A percentile compares a stretch with the other conserved stretches of the same genome.
phyloP scores from a whole-genome alignment of 2,888 invertebrate species.

The Drosophila nr. medialis region DNA sequence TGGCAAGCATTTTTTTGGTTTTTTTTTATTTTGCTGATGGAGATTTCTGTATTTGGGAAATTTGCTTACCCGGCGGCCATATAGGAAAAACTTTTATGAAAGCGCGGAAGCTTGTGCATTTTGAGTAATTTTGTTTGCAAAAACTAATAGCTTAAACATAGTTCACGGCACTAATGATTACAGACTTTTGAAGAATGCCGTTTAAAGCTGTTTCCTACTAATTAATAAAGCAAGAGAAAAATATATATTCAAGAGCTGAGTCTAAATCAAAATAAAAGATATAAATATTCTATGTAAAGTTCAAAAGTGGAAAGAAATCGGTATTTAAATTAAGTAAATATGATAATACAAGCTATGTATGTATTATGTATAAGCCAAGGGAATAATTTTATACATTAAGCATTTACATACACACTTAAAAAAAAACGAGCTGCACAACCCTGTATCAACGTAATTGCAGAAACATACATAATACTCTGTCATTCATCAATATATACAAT shows the following conservation, averaged over 20 bases:
- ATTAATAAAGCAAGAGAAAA: background rate
- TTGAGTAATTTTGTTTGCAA: background rate
- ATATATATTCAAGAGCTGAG: too few species aligned
- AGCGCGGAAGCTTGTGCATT: conserved; percentile 49
- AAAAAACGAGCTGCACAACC: background rate
- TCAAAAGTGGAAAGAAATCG: background rate
- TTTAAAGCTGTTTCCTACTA: background rate
- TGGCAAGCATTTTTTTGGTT: background rate
- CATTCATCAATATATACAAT: background rate
- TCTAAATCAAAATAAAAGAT: background rate
- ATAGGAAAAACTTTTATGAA: conserved; percentile 25
- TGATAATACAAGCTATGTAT: background rate
- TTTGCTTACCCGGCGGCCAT: conserved; percentile 41
- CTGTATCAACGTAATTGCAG: background rate
- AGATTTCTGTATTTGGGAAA: conserved; percentile 33
- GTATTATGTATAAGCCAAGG: background rate
- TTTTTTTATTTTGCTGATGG: conserved; percentile 1
- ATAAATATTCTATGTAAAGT: background rate
- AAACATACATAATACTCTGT: background rate
- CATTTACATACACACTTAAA: background rate
- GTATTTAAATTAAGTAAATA: background rate
- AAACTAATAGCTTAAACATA: background rate
- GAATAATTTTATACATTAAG: background rate
- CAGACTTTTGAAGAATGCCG: background rate
- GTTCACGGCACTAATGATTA: background rate